phyloP scores from a whole-genome alignment of 2,113 vertebrate genomes.

The Eudyptes chrysolophus region DNA sequence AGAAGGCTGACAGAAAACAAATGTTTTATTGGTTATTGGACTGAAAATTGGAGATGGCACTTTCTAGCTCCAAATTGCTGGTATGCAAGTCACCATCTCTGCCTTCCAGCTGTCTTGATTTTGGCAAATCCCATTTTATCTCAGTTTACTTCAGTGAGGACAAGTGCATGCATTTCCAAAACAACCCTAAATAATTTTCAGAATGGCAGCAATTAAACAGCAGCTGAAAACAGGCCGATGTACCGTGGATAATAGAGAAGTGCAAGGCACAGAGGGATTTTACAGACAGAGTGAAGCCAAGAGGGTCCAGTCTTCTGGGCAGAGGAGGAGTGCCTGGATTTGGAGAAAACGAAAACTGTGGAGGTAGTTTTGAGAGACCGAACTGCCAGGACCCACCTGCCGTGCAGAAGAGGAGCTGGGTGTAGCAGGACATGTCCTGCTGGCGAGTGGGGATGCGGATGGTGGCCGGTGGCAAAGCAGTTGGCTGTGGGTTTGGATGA shows the following conservation, averaged over 20 bases:
- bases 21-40: not conserved
- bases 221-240: not conserved
- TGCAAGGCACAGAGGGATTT: not conserved
- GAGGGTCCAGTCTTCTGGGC: not conserved
- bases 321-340: not conserved
- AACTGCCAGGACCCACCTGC: not conserved
- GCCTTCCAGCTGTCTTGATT: not conserved
- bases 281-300: not conserved
- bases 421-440: not conserved
- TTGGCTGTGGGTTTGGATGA: not conserved
- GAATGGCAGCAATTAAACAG: not conserved
- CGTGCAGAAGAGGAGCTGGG: too few relatives aligned
- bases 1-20: not conserved
- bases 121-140: not conserved
- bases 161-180: not conserved
- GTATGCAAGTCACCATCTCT: not conserved
- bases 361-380: not conserved
- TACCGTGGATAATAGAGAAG: not conserved
- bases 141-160: not conserved
- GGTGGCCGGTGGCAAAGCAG: not conserved
- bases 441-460: too few relatives aligned
- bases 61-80: not conserved
- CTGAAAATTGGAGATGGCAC: not conserved
- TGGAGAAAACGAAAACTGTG: not conserved
- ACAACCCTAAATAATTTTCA: not conserved